Evolutionary conservation across 2,888 invertebrate species (phyloP).

Genomic region (Incurvaria masculella): DNA sequence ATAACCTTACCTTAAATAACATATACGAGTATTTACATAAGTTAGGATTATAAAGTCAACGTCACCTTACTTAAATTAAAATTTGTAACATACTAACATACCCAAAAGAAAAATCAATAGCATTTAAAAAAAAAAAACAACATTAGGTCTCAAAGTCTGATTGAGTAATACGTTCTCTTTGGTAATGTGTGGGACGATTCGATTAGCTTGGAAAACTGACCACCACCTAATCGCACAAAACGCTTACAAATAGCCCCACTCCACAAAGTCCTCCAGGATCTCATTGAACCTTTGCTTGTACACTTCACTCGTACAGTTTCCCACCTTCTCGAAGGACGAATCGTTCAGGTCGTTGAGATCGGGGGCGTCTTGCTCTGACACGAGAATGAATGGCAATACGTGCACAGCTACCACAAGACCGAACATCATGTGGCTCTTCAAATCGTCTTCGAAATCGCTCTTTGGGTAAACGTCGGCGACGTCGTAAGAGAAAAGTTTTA

Average conservation of each 20-base stretch:
- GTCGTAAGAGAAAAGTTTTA: conserved; percentile 10
- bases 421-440: conserved; percentile 23
- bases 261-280: conserved; percentile 12
- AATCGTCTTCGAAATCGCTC: conserved; percentile 23
- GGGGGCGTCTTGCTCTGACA: conserved; percentile 1
- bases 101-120: no score
- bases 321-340: neutral
- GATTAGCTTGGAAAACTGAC: no score
- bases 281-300: neutral
- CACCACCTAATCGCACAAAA: no score
- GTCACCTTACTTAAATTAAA: no score
- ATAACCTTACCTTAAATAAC: no score
- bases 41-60: no score
- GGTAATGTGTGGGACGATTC: no score
- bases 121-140: no score
- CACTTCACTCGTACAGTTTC: neutral
- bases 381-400: conserved; percentile 24
- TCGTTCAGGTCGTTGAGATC: neutral
- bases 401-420: conserved; percentile 23
- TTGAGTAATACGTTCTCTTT: no score
- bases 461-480: neutral
- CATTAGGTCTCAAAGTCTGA: no score
- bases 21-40: no score
- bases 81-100: no score
- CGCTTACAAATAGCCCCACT: neutral